Percentiles rank a stretch among this genome's conserved stretches.
Evolutionary conservation across 30 jellyfish, hydroid and myxozoan species (phyloP).

Genomic region (Rhopilema esculentum): DNA sequence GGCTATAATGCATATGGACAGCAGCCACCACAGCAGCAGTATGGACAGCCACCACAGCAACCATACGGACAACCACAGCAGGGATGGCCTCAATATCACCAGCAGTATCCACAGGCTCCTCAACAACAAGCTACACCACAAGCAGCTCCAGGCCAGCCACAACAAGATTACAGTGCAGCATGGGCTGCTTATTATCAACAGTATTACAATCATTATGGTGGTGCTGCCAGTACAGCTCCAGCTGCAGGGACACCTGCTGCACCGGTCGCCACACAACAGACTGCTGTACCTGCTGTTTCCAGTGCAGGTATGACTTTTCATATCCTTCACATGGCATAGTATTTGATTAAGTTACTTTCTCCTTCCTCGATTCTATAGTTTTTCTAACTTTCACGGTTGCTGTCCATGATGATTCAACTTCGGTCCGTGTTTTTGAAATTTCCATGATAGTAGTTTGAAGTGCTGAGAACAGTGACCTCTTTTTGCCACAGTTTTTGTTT

Average conservation of each 20-base stretch:
- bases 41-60: conserved; percentile 84
- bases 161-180: conserved; percentile 83
- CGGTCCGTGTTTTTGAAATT: conserved; percentile 57
- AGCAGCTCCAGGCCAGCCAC: conserved; percentile 63
- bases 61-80: conserved; percentile 71
- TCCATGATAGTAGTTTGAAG: conserved; percentile 31
- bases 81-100: conserved; percentile 74
- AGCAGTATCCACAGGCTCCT: conserved; percentile 68
- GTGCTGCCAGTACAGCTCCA: conserved; percentile 56
- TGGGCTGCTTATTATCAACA: conserved; percentile 94
- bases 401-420: conserved; percentile 55
- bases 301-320: conserved; percentile 37
- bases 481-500: neutral
- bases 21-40: conserved; percentile 81
- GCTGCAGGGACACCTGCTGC: conserved; percentile 75
- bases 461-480: conserved; percentile 32
- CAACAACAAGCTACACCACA: conserved; percentile 70
- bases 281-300: conserved; percentile 68
- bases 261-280: conserved; percentile 54
- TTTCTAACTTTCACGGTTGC: neutral
- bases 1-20: conserved; percentile 84
- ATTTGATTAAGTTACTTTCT: neutral
- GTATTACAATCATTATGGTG: conserved; percentile 79
- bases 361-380: neutral
- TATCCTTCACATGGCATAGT: neutral